These are phyloP conservation scores for Bradypodion ventrale DNA, from an alignment of 2,797 vertebrate species.

Conservation along the genomic window DNA sequence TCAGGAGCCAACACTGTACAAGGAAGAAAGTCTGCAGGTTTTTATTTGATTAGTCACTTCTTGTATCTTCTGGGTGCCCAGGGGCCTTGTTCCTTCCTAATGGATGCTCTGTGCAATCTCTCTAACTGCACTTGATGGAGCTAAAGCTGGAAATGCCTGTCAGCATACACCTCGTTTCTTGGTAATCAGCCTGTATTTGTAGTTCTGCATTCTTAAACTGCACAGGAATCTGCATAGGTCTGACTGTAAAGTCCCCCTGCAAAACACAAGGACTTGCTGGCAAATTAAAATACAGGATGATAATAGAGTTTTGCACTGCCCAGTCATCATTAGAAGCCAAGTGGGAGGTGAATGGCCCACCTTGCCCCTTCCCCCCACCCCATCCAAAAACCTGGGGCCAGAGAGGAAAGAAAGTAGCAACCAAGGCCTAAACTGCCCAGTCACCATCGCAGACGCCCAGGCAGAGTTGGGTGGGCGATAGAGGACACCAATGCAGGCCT, in stretches of 20 bases:
- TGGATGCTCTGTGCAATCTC: background rate
- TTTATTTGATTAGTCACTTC: conserved; percentile 22
- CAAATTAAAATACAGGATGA: background rate
- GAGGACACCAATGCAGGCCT: no score
- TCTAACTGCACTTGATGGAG: background rate
- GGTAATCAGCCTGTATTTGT: background rate
- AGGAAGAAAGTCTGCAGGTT: conserved; percentile 4
- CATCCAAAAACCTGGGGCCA: no score
- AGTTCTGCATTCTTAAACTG: background rate
- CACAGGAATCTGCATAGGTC: background rate
- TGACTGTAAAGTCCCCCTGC: background rate
- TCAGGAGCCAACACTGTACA: background rate
- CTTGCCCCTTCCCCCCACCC: background rate
- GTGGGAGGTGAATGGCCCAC: no score
- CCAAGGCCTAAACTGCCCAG: no score
- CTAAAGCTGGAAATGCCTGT: background rate
- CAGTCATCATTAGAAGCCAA: no score
- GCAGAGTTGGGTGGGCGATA: no score
- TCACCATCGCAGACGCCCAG: no score
- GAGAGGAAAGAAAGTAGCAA: no score
- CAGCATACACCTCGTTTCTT: background rate
- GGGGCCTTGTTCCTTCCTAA: conserved; percentile 4
- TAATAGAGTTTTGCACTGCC: no score
- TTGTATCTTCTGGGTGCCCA: background rate
- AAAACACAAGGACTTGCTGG: background rate